A percentile compares a stretch with the other conserved stretches of the same genome.
Evolutionary conservation across 2,113 vertebrate genomes (phyloP).

Genomic region (Halichoeres trimaculatus): DNA sequence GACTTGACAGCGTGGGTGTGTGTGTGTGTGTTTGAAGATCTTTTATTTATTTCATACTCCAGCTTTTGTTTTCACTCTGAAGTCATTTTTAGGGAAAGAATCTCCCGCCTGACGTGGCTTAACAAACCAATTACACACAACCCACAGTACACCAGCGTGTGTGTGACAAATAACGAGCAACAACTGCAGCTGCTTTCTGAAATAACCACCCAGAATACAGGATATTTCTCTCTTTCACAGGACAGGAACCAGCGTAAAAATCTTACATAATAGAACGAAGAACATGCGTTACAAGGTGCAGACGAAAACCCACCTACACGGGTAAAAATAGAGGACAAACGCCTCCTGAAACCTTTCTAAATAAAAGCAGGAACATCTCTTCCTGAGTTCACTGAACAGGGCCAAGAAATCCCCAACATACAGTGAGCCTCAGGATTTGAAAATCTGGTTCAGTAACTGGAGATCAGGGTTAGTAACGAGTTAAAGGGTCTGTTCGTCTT

Average conservation of each 20-base stretch:
- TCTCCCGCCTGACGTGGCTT: conserved; percentile 18
- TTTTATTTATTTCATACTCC: conserved; percentile 11
- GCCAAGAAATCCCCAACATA: background rate
- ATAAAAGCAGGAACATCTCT: background rate
- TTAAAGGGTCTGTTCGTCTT: too few species aligned
- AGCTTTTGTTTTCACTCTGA: conserved; percentile 17
- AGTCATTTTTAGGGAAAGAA: background rate
- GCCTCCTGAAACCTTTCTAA: background rate
- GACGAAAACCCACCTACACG: background rate
- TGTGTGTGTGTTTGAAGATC: conserved; percentile 17
- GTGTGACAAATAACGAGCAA: conserved; percentile 7
- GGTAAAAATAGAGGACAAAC: background rate
- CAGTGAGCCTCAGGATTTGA: background rate
- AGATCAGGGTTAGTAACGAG: too few species aligned
- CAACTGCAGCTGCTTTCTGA: background rate
- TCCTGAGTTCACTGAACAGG: background rate
- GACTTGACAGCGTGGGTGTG: conserved; percentile 9
- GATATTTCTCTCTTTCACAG: background rate
- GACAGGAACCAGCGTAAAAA: background rate
- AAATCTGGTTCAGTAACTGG: background rate
- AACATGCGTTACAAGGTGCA: background rate
- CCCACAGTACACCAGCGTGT: background rate
- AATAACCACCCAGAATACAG: background rate
- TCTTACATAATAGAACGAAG: background rate
- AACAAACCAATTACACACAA: conserved; percentile 1